Percentiles rank a stretch among this genome's conserved stretches.
phyloP scores from a whole-genome alignment of 2,113 vertebrate genomes.

The Lycaon pictus region DNA sequence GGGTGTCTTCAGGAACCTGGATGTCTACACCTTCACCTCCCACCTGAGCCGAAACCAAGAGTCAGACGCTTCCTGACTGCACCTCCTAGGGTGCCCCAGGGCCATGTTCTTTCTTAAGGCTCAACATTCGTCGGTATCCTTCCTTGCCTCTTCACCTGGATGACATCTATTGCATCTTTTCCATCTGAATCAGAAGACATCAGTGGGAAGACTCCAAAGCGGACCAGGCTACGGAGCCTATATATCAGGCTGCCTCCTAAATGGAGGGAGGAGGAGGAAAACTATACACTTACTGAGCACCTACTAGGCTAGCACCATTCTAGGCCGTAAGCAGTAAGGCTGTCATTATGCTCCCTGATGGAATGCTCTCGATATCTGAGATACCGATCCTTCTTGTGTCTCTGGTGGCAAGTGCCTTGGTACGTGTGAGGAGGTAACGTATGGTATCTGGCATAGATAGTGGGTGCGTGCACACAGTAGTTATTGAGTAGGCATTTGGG shows the following conservation, averaged over 20 bases:
- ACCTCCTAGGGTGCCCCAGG: too few relatives aligned
- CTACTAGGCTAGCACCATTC: background rate
- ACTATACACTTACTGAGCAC: background rate
- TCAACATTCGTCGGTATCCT: too few relatives aligned
- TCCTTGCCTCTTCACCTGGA: background rate
- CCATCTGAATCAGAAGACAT: background rate
- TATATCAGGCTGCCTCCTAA: background rate
- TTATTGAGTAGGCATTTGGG: constrained; percentile 36
- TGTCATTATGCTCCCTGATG: background rate
- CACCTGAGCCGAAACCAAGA: too few relatives aligned
- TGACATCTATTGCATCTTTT: background rate
- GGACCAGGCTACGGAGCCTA: background rate
- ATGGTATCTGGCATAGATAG: background rate
- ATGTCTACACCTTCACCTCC: background rate
- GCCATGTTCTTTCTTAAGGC: too few relatives aligned
- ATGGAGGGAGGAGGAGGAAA: background rate
- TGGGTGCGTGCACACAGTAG: too few relatives aligned
- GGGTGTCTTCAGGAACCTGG: background rate
- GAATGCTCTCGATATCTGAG: background rate
- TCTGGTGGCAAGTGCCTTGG: background rate
- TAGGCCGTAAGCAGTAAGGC: background rate
- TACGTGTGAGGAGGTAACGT: background rate
- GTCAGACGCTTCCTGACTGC: too few relatives aligned
- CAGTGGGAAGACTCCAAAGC: background rate
- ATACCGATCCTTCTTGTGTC: background rate